A percentile compares a stretch with the other conserved stretches of the same genome.
These are phyloP conservation scores for Aplodontia rufa DNA, from an alignment of 2,113 vertebrate genomes.

Conservation along the genomic window DNA sequence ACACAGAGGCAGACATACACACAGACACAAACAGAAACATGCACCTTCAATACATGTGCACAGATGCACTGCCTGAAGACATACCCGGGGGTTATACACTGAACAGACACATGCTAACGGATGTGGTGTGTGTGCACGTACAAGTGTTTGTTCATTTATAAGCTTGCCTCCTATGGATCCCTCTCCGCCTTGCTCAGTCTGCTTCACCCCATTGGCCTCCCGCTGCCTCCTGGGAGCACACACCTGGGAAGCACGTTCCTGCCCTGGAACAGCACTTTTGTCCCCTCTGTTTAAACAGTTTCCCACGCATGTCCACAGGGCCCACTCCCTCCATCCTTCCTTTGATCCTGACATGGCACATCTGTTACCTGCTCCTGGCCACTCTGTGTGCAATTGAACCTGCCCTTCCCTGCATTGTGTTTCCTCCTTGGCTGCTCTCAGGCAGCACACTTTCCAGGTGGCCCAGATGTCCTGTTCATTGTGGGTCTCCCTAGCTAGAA, in stretches of 20 bases:
- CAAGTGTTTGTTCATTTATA: neutral
- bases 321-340: neutral
- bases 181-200: rapidly evolving
- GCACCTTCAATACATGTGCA: neutral
- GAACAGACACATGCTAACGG: neutral
- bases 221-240: neutral
- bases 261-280: neutral
- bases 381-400: neutral
- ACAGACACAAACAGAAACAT: neutral
- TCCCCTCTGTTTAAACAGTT: neutral
- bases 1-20: neutral
- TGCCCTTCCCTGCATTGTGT: neutral
- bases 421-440: neutral
- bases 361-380: neutral
- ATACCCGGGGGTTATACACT: rapidly evolving
- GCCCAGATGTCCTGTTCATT: neutral
- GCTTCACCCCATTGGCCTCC: neutral
- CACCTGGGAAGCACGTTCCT: neutral
- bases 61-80: neutral
- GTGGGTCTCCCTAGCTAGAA: neutral
- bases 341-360: neutral
- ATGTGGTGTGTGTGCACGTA: neutral
- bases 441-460: neutral
- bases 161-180: rapidly evolving
- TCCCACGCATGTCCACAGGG: neutral